Percentiles rank a stretch among this genome's conserved stretches.
Conservation (phyloP, 1,140 invertebrate genomes). For the Diorhabda elongata region DNA sequence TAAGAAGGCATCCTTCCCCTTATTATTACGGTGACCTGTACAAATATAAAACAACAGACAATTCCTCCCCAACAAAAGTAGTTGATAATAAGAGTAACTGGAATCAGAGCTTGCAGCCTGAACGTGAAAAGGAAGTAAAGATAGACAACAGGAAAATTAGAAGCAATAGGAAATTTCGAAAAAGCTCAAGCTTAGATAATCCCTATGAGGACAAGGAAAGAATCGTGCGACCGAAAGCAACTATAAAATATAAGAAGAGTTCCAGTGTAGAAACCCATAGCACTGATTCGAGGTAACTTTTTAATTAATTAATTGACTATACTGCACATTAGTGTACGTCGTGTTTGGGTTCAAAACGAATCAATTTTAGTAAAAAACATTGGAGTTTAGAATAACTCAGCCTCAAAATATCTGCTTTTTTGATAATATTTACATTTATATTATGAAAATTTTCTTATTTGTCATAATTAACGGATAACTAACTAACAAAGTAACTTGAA, state of each 20-base stretch:
- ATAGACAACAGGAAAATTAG: slow-evolving; percentile 28
- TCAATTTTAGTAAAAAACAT: too few species aligned
- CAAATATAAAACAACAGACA: slow-evolving; percentile 49
- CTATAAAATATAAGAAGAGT: slow-evolving; percentile 53
- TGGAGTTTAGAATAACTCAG: too few species aligned
- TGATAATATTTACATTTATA: too few species aligned
- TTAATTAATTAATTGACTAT: too few species aligned
- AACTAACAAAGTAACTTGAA: too few species aligned
- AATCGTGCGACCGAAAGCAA: slow-evolving; percentile 26
- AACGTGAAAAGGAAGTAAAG: slow-evolving; percentile 19
- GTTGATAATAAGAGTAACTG: slow-evolving; percentile 20
- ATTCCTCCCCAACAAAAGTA: slow-evolving; percentile 20
- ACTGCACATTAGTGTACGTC: too few species aligned
- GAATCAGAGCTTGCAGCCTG: slow-evolving; percentile 22
- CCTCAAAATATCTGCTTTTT: too few species aligned
- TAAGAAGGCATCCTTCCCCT: slow-evolving; percentile 67
- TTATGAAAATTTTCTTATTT: too few species aligned
- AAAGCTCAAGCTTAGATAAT: slow-evolving; percentile 37
- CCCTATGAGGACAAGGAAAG: slow-evolving; percentile 27
- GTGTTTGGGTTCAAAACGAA: too few species aligned
- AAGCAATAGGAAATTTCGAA: slow-evolving; percentile 44
- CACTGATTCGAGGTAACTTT: slow-evolving; percentile 41
- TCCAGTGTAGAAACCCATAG: slow-evolving; percentile 65
- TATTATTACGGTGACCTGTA: slow-evolving; percentile 75
- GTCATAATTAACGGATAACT: too few species aligned